A percentile compares a stretch with the other conserved stretches of the same genome.
Evolutionary conservation across 2,113 vertebrate genomes (phyloP).

Genomic region (Cyanoramphus novaezelandiae): DNA sequence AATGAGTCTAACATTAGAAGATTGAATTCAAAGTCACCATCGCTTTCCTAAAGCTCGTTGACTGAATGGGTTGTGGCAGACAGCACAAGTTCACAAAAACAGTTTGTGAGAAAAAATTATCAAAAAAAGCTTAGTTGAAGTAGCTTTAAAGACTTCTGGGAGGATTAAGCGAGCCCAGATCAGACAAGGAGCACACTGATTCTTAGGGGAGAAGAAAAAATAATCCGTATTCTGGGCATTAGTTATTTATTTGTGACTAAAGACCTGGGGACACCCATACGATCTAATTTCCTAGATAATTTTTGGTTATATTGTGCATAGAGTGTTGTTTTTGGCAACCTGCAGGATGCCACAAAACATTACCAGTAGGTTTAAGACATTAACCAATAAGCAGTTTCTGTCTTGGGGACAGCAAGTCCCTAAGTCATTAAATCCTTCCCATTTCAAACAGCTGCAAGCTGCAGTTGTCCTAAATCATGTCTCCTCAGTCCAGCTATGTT

Average conservation of each 20-base stretch:
- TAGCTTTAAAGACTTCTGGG: neutral
- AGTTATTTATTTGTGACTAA: neutral
- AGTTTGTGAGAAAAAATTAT: neutral
- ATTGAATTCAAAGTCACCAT: conserved; percentile 4
- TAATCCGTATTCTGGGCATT: neutral
- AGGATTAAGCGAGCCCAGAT: neutral
- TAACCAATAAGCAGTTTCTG: neutral
- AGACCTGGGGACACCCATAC: neutral
- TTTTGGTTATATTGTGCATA: neutral
- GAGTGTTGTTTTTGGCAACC: neutral
- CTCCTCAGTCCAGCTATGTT: neutral
- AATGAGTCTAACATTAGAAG: conserved; percentile 32
- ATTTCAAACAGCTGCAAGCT: neutral
- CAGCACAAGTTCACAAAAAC: conserved; percentile 6
- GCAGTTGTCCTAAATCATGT: neutral
- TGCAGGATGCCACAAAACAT: neutral
- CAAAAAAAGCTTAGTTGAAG: neutral
- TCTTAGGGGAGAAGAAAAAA: neutral
- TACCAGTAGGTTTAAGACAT: neutral
- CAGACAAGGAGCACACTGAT: neutral
- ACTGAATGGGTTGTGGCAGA: neutral
- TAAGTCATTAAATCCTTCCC: neutral
- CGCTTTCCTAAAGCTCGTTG: neutral
- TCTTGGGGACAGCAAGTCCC: neutral
- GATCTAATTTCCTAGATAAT: neutral